Conservation (phyloP, 2,888 invertebrate genomes). For the Tenthredo livida region DNA sequence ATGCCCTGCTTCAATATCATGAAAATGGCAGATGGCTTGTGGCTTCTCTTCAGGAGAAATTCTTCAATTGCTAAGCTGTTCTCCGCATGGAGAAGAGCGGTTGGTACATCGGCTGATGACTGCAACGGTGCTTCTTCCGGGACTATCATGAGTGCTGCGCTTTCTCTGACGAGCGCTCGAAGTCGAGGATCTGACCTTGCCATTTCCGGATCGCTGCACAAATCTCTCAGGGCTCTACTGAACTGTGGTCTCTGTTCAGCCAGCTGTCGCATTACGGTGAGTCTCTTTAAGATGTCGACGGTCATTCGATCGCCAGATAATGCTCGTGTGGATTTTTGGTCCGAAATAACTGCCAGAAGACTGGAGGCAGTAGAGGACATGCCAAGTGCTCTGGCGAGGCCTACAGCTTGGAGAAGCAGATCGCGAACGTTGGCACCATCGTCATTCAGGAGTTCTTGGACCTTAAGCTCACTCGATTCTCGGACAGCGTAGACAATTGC, state of each 20-base stretch:
- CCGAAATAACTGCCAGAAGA: conserved; percentile 80
- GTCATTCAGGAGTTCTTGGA: conserved; percentile 80
- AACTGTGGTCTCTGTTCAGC: conserved; percentile 84
- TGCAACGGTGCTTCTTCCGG: conserved; percentile 82
- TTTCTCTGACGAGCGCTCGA: conserved; percentile 86
- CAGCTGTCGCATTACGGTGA: conserved; percentile 86
- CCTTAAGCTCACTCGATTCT: conserved; percentile 82
- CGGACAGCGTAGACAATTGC: conserved; percentile 85
- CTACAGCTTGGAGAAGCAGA: conserved; percentile 83
- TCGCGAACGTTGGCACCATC: conserved; percentile 77
- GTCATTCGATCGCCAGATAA: conserved; percentile 82
- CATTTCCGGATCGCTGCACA: conserved; percentile 84
- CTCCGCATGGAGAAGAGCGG: conserved; percentile 83
- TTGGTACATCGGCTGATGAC: conserved; percentile 86
- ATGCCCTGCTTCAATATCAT: conserved; percentile 87
- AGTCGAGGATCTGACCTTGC: conserved; percentile 86
- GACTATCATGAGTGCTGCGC: conserved; percentile 85
- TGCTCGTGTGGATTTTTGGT: conserved; percentile 81
- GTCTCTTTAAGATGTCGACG: conserved; percentile 84
- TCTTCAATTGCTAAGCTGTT: conserved; percentile 90
- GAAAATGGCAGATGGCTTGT: conserved; percentile 82
- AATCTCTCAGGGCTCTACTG: conserved; percentile 82
- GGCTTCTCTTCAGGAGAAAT: conserved; percentile 82
- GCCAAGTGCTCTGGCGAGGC: conserved; percentile 85
- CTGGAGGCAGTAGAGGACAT: conserved; percentile 83